Evolutionary conservation across 2,888 invertebrate genomes (phyloP).

Genomic region (Rhingia rostrata): DNA sequence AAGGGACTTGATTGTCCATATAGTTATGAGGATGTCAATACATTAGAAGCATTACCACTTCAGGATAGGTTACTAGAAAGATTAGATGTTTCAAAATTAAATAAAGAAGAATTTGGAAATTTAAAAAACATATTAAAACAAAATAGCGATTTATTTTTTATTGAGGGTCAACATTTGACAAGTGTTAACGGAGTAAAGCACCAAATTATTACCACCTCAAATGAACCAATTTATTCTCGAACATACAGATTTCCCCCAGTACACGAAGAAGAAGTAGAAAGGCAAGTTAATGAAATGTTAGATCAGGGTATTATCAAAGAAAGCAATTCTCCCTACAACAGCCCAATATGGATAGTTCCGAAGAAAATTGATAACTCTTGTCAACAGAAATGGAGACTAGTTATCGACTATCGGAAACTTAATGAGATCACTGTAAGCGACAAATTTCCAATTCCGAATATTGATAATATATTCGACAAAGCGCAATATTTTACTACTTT

Average conservation of each 20-base stretch:
- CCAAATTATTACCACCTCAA: conserved; percentile 35
- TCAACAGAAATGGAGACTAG: conserved; percentile 46
- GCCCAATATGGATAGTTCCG: conserved; percentile 47
- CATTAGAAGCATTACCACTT: conserved; percentile 20
- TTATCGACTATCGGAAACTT: too few species aligned
- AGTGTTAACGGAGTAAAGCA: conserved; percentile 30
- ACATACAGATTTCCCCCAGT: conserved; percentile 27
- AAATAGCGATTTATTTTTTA: conserved; percentile 31
- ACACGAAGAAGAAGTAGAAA: conserved; percentile 19
- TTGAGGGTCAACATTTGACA: conserved; percentile 43
- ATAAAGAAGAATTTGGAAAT: conserved; percentile 19
- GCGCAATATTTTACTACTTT: conserved; percentile 32
- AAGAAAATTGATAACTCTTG: conserved; percentile 48
- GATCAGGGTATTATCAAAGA: conserved; percentile 30
- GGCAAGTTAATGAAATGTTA: too few species aligned
- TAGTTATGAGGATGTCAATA: conserved; percentile 28
- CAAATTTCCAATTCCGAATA: too few species aligned
- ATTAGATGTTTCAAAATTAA: conserved; percentile 19
- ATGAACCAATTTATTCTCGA: conserved; percentile 25
- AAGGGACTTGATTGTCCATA: conserved; percentile 21
- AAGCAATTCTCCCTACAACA: conserved; percentile 38
- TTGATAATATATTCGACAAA: too few species aligned
- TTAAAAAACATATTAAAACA: conserved; percentile 21
- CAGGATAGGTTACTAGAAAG: not conserved
- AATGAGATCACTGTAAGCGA: too few species aligned